Evolutionary conservation across 1,140 invertebrate species (phyloP), one percentile per base, ranked within the genome.

Genomic region (Xylocopa sonorina): DNA sequence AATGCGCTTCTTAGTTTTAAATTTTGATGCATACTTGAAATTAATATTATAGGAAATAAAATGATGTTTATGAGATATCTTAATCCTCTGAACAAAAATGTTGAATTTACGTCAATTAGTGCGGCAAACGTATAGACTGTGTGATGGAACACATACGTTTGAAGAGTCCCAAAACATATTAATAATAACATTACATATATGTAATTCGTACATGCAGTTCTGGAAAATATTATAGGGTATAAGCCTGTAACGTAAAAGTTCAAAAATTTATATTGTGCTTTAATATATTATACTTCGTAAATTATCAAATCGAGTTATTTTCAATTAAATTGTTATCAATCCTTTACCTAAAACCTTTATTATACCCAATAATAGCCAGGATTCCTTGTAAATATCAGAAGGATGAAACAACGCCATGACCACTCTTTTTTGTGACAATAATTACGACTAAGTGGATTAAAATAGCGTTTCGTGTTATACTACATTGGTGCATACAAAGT

Each of bases 351-450:
- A 41, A 32, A 78, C 2, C 50, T 60, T 78, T 0, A 10, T 78
- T n/a, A 51, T 4, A 21, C 6, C 10, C 6, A 78, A n/a, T 0
- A 78, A 34, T 48, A 60, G 43, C 67, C 75, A 71, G 16, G 75
- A 78, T 24, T 78, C 75, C 10, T 78, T 43, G n/a, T 78, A 71
- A 5, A 78, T 34, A 14, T 78, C 62, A 24, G 55, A 62, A 69
- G 75, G 67, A 4, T 41, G 34, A 10, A 78, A 51, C 2, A 71
- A 7, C 16, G 34, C 34, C 75, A 78, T 77, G 24, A 6, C 7
- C 21, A 48, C 24, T 7, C 3, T 4, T 41, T 38, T 71, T 43
- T 10, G 3, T 34, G 29, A 14, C 9, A 16, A 48, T 24, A 50
- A 24, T 46, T 48, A 38, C 24, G 24, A 77, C 63, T 77, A 60